Conservation (phyloP, 2,113 vertebrate genomes). For the Pheucticus melanocephalus region DNA sequence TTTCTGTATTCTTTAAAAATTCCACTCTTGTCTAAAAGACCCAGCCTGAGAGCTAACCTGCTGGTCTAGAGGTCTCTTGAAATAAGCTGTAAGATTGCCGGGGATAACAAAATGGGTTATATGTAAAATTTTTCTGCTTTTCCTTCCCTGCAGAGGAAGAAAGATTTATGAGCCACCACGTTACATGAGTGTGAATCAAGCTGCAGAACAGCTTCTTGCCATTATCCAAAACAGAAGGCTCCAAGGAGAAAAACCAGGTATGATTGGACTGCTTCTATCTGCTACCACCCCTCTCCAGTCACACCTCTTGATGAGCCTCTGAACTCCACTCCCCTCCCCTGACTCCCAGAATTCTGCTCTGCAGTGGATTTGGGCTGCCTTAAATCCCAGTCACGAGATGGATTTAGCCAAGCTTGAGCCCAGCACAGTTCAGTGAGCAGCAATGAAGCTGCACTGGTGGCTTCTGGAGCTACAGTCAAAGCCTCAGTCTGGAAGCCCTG, state of each 20-base stretch:
- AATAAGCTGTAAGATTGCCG: background rate
- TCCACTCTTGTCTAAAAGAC: background rate
- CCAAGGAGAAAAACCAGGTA: slow-evolving; percentile 82
- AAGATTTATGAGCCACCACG: slow-evolving; percentile 91
- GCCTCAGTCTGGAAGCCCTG: background rate
- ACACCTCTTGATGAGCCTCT: background rate
- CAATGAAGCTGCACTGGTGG: background rate
- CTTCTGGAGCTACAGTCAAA: background rate
- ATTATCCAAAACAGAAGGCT: slow-evolving; percentile 80
- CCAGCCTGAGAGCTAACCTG: background rate
- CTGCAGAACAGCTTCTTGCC: slow-evolving; percentile 88
- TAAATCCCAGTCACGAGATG: background rate
- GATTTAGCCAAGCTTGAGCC: background rate
- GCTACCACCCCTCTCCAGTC: background rate
- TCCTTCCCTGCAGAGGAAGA: slow-evolving; percentile 78
- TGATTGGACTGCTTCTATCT: background rate
- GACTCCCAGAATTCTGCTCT: background rate
- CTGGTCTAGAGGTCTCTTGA: background rate
- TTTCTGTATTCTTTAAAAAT: background rate
- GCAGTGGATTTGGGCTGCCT: background rate
- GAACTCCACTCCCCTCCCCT: background rate
- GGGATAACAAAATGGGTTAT: background rate
- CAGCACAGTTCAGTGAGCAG: background rate
- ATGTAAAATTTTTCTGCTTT: background rate
- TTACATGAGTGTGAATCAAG: slow-evolving; percentile 90